phyloP scores from a whole-genome alignment of 2,797 vertebrate genomes.

The Percopsis omiscomaycus region DNA sequence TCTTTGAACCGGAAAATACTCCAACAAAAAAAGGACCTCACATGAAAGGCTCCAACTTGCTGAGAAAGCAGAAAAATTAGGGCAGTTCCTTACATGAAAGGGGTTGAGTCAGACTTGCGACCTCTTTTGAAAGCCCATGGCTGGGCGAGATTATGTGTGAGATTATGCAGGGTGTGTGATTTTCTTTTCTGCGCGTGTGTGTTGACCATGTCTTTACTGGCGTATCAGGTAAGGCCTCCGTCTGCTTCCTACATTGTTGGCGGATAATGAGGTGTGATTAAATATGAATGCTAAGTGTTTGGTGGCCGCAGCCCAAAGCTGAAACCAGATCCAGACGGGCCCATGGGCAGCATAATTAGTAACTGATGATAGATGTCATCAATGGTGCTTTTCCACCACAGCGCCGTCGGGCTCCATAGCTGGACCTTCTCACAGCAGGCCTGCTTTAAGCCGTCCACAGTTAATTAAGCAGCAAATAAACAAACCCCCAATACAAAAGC shows the following conservation, averaged over 20 bases:
- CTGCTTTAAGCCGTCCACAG: constrained; percentile 56
- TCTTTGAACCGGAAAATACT: constrained; percentile 72
- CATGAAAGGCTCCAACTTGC: constrained; percentile 67
- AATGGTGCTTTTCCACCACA: constrained; percentile 60
- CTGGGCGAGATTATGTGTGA: constrained; percentile 30
- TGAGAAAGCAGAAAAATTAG: constrained; percentile 61
- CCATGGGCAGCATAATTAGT: constrained; percentile 79
- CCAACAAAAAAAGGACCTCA: constrained; percentile 56
- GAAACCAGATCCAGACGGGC: constrained; percentile 73
- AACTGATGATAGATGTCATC: constrained; percentile 79
- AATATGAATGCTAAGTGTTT: constrained; percentile 85
- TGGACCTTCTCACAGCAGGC: constrained; percentile 56
- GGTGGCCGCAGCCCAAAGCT: constrained; percentile 79
- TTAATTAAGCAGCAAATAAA: constrained; percentile 74
- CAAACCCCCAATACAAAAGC: constrained; percentile 27
- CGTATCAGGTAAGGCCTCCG: constrained; percentile 74
- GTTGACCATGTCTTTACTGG: constrained; percentile 66
- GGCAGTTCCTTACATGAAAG: constrained; percentile 62
- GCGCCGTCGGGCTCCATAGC: constrained; percentile 42
- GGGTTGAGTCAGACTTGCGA: constrained; percentile 60
- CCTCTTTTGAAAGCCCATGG: constrained; percentile 19
- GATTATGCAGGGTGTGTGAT: constrained; percentile 43
- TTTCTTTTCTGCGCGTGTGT: constrained; percentile 47
- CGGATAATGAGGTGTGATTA: constrained; percentile 81
- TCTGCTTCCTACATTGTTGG: constrained; percentile 79